Evolutionary conservation across 2,888 invertebrate genomes (phyloP), one percentile per base, ranked within the genome.

Genomic region (Unio pictorum): DNA sequence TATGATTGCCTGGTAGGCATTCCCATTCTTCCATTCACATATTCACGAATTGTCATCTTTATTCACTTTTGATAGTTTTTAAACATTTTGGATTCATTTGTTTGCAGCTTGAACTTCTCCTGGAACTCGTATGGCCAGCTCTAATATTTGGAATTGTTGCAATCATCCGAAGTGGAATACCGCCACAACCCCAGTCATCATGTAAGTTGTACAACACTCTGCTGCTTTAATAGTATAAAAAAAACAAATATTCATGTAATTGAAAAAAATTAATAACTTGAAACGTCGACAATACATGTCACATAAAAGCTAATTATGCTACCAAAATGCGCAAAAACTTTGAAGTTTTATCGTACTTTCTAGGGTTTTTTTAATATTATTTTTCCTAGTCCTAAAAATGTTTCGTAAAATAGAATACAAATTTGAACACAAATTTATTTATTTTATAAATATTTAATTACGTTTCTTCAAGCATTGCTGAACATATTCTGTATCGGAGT

Each of bases 101-200:
- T 54, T 61, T 66, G 66, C 83, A 88, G 88, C 79, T 79, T 56
- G 71, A 84, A 6, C 66, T 87, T 26, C 64, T 83, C 5, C 73
- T 88, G 28, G 87, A 88, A 70, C 69, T 87, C n/a, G 62, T 86
- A 61, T 88, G 87, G 87, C 88, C 87, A 5, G 65, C 87, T 17
- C 67, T 84, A 2, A 76, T 87, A 55, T 83, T 88, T 66, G 73
- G 81, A 5, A 74, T 83, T 8, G 75, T 88, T 3, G 84, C 81
- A 7, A 66, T 88, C 11, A 79, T 88, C 64, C 72, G 88, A 54
- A 68, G 71, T n/a, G 83, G 81, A 4, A 74, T 81, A 1, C 85
- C 84, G 34, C 86, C 86, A 20, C 45, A 34, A 54, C 67, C 81
- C 59, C 66, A 72, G 18, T 59, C 67, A 55, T 80, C 83, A 75